Conservation (phyloP, 2,888 invertebrate species). For the Luffia ferchaultella region DNA sequence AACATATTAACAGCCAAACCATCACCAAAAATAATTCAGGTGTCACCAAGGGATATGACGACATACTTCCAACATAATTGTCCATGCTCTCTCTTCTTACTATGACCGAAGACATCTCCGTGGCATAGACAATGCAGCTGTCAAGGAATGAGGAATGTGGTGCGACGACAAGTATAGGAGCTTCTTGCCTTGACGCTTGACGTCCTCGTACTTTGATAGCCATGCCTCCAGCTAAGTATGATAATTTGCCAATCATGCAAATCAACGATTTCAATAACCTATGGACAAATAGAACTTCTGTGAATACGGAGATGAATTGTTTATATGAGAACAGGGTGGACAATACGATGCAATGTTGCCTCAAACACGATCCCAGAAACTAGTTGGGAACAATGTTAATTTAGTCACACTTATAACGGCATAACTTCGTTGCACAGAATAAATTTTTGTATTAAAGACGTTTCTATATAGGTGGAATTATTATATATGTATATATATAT, state of each 20-base stretch:
- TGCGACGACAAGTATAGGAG: conserved; percentile 85
- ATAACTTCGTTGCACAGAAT: no score
- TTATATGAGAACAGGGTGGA: no score
- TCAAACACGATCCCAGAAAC: no score
- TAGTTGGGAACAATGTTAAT: no score
- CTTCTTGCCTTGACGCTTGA: conserved; percentile 78
- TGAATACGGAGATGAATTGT: background rate
- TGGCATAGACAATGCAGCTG: conserved; percentile 83
- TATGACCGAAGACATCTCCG: conserved; percentile 85
- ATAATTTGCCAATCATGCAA: conserved; percentile 77
- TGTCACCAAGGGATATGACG: no score
- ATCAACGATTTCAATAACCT: conserved; percentile 71
- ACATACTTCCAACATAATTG: conserved; percentile 90
- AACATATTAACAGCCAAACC: conserved; percentile 9
- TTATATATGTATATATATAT: no score
- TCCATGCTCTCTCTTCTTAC: conserved; percentile 83
- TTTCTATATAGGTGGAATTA: no score
- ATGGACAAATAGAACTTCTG: conserved; percentile 18
- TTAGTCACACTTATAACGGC: no score
- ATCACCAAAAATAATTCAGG: conserved; percentile 18
- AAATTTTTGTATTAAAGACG: no score
- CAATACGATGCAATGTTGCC: no score
- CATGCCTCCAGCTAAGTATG: conserved; percentile 81
- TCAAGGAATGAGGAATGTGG: conserved; percentile 93
- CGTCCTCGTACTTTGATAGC: conserved; percentile 78